Evolutionary conservation across 2,797 vertebrate genomes (phyloP), one percentile per base, ranked within the genome.

Genomic region (Acanthiza pusilla): DNA sequence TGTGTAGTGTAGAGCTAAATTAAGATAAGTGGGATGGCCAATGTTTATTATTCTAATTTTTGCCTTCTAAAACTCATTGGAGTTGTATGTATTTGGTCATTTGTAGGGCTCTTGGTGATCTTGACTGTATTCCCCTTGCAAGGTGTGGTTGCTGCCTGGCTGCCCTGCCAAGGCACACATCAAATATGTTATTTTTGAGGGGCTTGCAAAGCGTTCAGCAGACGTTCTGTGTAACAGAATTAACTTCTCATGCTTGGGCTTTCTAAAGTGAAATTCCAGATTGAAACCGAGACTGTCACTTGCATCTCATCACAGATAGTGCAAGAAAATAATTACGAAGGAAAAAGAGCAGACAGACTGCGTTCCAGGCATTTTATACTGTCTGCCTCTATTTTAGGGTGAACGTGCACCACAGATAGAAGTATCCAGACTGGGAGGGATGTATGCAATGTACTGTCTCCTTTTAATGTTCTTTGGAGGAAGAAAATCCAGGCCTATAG

Each of bases 371-470:
- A 71, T 91, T 88, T 93, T 83, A 30, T 81, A 19, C 60, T 84
- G 81, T 93, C 90, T 93, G 93, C 58, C 86, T 91, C 80, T 96
- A 88, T 95, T 93, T 91, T 75, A n/a, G 85, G 70, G 27, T 42
- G 54, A 83, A 57, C 0, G 7, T 50, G 32, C 50, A 40, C 38
- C 48, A 34, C 19, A 89, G 68, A 63, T 47, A 62, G 61, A 80
- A 80, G 15, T 70, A 71, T 51, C 60, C 47, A 80, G 48, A 21
- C 61, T 67, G 22, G 47, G 30, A 86, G 23, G 27, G 70, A 50
- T 34, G 13, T 74, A 34, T 20, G 36, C 11, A 71, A 11, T 42
- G 36, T 6, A 8, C 22, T 65, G 29, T 73, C 75, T 70, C 53
- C 11, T 58, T 51, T 51, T 67, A 16, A 40, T 67, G 75, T 90